Conservation (phyloP, 2,113 vertebrate species). For the Anolis sagrei region DNA sequence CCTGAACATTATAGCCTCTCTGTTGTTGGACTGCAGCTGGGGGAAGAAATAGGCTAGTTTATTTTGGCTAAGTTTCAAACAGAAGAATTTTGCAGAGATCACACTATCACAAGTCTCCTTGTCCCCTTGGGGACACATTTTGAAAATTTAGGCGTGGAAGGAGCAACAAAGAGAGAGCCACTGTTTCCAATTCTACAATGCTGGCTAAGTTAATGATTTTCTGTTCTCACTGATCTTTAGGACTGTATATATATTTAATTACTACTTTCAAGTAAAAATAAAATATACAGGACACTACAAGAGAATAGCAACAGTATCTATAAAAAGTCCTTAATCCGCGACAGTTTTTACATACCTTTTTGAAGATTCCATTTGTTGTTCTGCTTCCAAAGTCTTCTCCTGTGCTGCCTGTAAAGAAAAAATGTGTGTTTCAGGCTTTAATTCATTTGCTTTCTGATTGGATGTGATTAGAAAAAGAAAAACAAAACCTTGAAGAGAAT, state of each 20-base stretch:
- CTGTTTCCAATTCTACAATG: background rate
- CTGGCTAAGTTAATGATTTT: background rate
- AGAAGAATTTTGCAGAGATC: too few relatives aligned
- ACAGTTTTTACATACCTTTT: slow-evolving; percentile 80
- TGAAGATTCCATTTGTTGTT: slow-evolving; percentile 71
- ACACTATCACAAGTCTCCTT: background rate
- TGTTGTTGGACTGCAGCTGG: background rate
- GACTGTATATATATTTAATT: background rate
- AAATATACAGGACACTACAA: background rate
- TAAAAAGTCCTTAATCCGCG: slow-evolving; percentile 20
- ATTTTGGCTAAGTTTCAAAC: too few relatives aligned
- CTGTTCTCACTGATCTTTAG: background rate
- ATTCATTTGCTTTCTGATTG: slow-evolving; percentile 1
- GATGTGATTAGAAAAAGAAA: background rate
- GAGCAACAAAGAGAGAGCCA: background rate
- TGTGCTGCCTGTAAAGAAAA: slow-evolving; percentile 73
- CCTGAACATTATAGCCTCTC: background rate
- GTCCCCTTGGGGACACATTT: background rate
- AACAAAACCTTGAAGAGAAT: background rate
- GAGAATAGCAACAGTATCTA: background rate
- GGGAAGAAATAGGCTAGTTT: background rate
- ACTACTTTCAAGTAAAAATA: slow-evolving; percentile 2
- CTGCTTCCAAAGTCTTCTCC: slow-evolving; percentile 77
- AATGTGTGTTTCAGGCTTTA: slow-evolving; percentile 24
- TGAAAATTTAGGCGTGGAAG: background rate